Evolutionary conservation across 2,113 vertebrate species (phyloP).

Genomic region (Ctenomys sociabilis): DNA sequence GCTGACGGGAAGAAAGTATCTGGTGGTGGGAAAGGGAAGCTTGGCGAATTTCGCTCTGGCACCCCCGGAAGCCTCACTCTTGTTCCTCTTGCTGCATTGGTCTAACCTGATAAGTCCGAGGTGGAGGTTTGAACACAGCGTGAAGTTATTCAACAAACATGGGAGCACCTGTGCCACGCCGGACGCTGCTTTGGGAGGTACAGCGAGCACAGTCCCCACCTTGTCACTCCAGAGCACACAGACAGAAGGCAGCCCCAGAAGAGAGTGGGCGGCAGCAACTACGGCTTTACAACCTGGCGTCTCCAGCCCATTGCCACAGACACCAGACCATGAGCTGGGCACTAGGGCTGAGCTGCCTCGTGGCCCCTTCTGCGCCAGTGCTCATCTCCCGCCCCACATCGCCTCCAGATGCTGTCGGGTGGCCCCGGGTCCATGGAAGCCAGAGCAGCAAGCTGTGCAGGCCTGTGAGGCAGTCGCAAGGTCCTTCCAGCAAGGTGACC

Average conservation of each 20-base stretch:
- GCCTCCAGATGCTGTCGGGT: background rate
- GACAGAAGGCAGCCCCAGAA: background rate
- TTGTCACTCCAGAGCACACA: background rate
- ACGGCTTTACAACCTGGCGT: background rate
- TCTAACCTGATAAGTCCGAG: background rate
- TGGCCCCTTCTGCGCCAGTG: background rate
- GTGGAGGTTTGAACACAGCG: background rate
- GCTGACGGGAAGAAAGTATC: conserved; percentile 41
- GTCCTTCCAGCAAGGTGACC: background rate
- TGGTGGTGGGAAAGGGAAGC: background rate
- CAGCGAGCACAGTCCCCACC: background rate
- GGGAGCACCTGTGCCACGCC: background rate
- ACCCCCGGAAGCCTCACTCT: background rate
- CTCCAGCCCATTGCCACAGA: background rate
- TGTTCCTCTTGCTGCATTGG: background rate
- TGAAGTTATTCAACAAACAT: background rate
- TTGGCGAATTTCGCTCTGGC: background rate
- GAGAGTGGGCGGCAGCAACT: background rate
- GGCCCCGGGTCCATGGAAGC: background rate
- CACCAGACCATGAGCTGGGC: background rate
- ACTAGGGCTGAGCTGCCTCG: background rate
- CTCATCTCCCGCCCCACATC: background rate
- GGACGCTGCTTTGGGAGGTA: background rate
- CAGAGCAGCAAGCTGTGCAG: background rate
- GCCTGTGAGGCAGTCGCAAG: background rate